Evolutionary conservation across 2,797 vertebrate species (phyloP).

Genomic region (Phylloscopus collybita): DNA sequence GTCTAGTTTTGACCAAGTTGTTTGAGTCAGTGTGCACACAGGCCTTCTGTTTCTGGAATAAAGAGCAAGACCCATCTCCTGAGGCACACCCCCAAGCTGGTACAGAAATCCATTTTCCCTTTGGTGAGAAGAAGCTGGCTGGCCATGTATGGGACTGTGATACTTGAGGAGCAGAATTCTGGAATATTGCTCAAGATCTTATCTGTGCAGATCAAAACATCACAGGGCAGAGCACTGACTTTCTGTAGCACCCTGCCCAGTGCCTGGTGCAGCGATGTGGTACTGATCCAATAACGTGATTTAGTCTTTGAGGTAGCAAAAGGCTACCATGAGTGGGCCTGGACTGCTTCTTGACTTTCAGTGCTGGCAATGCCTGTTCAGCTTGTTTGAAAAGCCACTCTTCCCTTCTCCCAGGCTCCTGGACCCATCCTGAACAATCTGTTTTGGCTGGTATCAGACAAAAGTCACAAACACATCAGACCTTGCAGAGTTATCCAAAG

Average conservation of each 20-base stretch:
- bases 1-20: not conserved
- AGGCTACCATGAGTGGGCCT: rapidly evolving
- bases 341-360: not conserved
- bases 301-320: not conserved
- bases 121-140: not conserved
- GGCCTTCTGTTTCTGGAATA: not conserved
- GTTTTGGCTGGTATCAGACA: not conserved
- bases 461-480: not conserved
- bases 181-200: not conserved
- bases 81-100: not conserved
- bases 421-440: not conserved
- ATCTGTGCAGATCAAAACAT: not conserved
- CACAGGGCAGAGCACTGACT: not conserved
- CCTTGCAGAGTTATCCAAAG: not conserved
- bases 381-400: not conserved
- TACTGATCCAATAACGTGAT: not conserved
- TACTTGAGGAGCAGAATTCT: not conserved
- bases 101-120: not conserved
- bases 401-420: not conserved
- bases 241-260: not conserved
- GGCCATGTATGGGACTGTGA: rapidly evolving
- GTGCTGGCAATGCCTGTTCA: not conserved
- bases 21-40: not conserved
- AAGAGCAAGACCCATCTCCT: not conserved
- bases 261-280: rapidly evolving